Conservation (phyloP, 2,113 vertebrate species). For the Ciconia maguari region DNA sequence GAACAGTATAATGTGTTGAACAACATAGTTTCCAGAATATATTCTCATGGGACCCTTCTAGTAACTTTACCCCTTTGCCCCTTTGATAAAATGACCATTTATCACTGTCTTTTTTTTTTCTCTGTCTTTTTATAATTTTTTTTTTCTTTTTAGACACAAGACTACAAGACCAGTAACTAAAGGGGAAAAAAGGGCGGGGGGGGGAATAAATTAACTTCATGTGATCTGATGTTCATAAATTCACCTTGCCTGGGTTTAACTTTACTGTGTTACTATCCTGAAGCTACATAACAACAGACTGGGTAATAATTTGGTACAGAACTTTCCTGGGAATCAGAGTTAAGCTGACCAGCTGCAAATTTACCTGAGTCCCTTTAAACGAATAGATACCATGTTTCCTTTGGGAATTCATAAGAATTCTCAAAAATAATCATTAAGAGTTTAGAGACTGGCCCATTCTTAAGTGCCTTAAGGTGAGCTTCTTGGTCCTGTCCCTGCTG, state of each 20-base stretch:
- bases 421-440: background rate
- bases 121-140: too few species aligned
- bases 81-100: background rate
- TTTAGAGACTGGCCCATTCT: background rate
- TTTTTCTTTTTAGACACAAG: background rate
- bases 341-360: background rate
- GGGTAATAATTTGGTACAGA: background rate
- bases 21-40: background rate
- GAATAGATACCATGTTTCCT: background rate
- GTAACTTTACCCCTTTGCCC: background rate
- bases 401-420: background rate
- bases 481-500: background rate
- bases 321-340: background rate
- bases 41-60: background rate
- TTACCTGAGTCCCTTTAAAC: background rate
- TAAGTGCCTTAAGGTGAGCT: background rate
- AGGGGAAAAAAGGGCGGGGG: rapidly evolving
- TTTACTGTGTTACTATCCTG: background rate
- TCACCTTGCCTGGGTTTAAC: background rate
- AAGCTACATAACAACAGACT: background rate
- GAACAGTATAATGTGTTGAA: background rate
- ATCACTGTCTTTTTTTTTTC: too few species aligned
- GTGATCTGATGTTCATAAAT: background rate
- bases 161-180: background rate
- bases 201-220: background rate